These are phyloP conservation scores for Rhamnusium bicolor DNA, from an alignment of 2,888 invertebrate genomes.

Conservation along the genomic window DNA sequence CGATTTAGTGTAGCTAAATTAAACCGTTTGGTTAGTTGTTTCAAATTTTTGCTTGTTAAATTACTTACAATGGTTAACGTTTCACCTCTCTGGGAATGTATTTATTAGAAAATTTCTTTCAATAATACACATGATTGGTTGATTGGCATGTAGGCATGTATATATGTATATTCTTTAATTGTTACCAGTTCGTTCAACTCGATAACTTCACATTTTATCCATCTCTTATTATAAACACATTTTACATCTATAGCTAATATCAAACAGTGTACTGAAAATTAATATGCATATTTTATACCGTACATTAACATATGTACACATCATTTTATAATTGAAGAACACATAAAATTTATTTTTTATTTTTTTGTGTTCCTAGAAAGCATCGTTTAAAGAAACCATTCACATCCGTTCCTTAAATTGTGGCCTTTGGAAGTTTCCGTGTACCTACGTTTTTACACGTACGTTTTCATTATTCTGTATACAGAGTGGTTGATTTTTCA, in stretches of 20 bases:
- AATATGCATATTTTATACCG: conserved; percentile 34
- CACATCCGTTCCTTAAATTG: background rate
- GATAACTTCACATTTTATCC: conserved; percentile 28
- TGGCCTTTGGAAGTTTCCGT: background rate
- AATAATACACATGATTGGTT: conserved; percentile 25
- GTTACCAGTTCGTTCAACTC: conserved; percentile 35
- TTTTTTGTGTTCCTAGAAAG: conserved; percentile 17
- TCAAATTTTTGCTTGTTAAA: background rate
- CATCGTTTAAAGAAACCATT: background rate
- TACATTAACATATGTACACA: conserved; percentile 33
- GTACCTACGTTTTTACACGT: background rate
- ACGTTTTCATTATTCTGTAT: no score
- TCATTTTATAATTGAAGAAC: conserved; percentile 2
- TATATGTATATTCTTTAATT: conserved; percentile 30
- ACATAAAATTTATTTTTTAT: conserved; percentile 9
- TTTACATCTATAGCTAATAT: conserved; percentile 31
- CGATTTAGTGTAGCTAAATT: conserved; percentile 19
- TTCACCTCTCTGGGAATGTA: background rate
- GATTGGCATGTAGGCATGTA: conserved; percentile 36
- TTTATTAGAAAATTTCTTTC: conserved; percentile 10
- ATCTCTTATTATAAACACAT: conserved; percentile 34
- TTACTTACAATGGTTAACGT: background rate
- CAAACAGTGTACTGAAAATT: conserved; percentile 31
- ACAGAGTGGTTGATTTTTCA: background rate
- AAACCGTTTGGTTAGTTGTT: background rate